A percentile compares a stretch with the other conserved stretches of the same genome.
These are phyloP conservation scores for Drosophila vallismaia DNA, from an alignment of 2,888 invertebrate genomes.

Conservation along the genomic window DNA sequence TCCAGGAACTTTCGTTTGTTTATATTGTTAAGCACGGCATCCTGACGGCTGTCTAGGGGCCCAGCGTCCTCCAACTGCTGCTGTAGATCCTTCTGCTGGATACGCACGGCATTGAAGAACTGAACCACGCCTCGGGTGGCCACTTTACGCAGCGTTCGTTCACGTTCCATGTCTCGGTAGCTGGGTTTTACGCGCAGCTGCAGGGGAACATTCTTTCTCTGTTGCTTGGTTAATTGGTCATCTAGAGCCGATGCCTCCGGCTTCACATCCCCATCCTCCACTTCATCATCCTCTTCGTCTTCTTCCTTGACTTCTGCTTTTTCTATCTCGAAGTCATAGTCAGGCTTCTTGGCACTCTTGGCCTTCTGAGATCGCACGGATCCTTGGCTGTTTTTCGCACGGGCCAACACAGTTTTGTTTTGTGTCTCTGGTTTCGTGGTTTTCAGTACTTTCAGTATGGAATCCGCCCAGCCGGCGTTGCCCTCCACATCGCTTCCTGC, in stretches of 20 bases:
- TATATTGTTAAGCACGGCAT: constrained; percentile 90
- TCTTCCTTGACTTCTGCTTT: constrained; percentile 84
- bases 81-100: constrained; percentile 92
- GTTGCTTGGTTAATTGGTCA: constrained; percentile 59
- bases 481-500: constrained; percentile 65
- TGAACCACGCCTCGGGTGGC: constrained; percentile 97
- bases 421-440: constrained; percentile 90
- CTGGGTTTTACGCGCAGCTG: constrained; percentile 89
- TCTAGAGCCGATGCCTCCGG: constrained; percentile 70
- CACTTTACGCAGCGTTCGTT: constrained; percentile 90
- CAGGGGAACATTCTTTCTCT: constrained; percentile 85
- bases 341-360: constrained; percentile 81
- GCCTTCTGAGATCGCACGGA: constrained; percentile 85
- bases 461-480: constrained; percentile 92
- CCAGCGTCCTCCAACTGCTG: constrained; percentile 89
- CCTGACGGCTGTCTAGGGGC: constrained; percentile 90
- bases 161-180: constrained; percentile 90
- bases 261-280: constrained; percentile 71
- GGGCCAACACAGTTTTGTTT: constrained; percentile 90
- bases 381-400: constrained; percentile 88
- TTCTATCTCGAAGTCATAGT: constrained; percentile 88
- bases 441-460: constrained; percentile 90
- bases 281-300: constrained; percentile 61
- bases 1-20: constrained; percentile 90
- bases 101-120: constrained; percentile 94